A percentile compares a stretch with the other conserved stretches of the same genome.
phyloP scores from a whole-genome alignment of 1,140 invertebrate genomes.

The Periplaneta americana region DNA sequence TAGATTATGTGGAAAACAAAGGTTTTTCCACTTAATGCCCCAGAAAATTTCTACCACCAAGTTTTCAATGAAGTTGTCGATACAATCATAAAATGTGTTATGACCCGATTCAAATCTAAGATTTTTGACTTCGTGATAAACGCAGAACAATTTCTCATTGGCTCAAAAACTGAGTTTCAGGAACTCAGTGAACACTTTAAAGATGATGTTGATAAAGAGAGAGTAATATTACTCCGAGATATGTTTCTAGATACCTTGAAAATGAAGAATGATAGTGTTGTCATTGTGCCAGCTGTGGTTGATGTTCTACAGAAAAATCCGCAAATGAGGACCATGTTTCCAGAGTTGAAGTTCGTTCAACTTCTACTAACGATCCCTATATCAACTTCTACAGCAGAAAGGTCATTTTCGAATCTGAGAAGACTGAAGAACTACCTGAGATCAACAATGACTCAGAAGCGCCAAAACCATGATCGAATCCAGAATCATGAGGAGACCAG shows the following conservation, averaged over 20 bases:
- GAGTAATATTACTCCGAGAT: not conserved
- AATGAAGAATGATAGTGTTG: not conserved
- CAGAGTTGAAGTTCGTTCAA: not conserved
- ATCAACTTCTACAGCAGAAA: not conserved
- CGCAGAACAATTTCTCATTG: too few species aligned
- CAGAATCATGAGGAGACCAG: not conserved
- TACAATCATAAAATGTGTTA: not conserved
- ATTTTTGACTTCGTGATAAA: not conserved
- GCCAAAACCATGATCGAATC: not conserved
- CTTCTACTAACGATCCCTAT: not conserved
- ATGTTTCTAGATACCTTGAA: not conserved
- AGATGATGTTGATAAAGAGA: not conserved
- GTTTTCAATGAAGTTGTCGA: too few species aligned
- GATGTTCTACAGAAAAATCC: not conserved
- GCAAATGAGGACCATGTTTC: not conserved
- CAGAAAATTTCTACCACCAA: not conserved
- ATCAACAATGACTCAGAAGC: not conserved
- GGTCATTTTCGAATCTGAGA: too few species aligned
- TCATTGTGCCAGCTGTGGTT: not conserved
- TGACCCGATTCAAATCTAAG: not conserved
- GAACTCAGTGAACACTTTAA: not conserved
- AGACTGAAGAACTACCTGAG: not conserved
- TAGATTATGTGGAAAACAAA: not conserved
- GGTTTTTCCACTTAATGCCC: not conserved
- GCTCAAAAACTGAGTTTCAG: not conserved